These are phyloP conservation scores for Marcusenius ussheri DNA, from an alignment of 2,113 vertebrate genomes.

Conservation along the genomic window DNA sequence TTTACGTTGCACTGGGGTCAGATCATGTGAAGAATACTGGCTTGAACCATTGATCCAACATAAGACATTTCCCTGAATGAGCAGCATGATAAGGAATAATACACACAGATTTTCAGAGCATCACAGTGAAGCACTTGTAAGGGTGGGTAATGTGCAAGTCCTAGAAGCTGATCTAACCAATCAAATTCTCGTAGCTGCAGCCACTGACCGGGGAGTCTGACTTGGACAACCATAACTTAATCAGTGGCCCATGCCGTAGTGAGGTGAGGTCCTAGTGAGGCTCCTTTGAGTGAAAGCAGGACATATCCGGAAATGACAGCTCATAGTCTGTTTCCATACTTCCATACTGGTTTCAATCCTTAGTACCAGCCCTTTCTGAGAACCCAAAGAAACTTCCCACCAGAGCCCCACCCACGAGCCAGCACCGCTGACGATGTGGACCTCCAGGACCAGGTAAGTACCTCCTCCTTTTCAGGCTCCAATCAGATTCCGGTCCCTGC, in stretches of 20 bases:
- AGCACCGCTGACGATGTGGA: neutral
- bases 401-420: neutral
- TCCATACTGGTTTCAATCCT: neutral
- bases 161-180: slow-evolving; percentile 15
- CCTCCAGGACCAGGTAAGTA: slow-evolving; percentile 38
- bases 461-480: neutral
- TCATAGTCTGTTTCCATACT: neutral
- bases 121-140: neutral
- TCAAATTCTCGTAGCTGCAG: slow-evolving; percentile 47
- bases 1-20: neutral
- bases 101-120: neutral
- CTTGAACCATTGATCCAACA: neutral
- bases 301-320: neutral
- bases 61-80: neutral
- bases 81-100: neutral
- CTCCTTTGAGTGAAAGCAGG: neutral
- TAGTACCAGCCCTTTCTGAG: slow-evolving; percentile 53
- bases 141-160: neutral
- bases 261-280: slow-evolving; percentile 41
- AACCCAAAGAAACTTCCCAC: slow-evolving; percentile 48
- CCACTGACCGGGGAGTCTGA: slow-evolving; percentile 25
- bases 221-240: slow-evolving; percentile 19
- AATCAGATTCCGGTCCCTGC: neutral
- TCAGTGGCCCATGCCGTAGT: slow-evolving; percentile 43
- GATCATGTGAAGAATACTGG: neutral